phyloP scores from a whole-genome alignment of 2,888 invertebrate species.

The Meghimatium bilineatum region DNA sequence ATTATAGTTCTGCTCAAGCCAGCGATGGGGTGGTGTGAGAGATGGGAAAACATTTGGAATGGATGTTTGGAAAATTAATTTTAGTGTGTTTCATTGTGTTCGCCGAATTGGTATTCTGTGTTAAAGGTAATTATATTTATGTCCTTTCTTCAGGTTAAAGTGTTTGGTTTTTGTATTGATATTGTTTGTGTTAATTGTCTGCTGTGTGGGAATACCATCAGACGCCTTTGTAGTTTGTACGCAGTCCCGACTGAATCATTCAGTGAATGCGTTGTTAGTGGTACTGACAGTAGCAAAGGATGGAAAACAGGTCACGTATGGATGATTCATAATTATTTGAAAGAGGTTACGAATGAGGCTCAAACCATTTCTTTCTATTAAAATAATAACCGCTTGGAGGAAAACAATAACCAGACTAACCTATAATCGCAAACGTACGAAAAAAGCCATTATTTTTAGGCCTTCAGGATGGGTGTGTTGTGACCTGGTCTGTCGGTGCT shows the following conservation, averaged over 20 bases:
- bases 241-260: conserved; percentile 5
- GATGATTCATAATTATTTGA: conserved; percentile 21
- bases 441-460: background rate
- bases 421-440: background rate
- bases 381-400: background rate
- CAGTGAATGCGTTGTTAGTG: conserved; percentile 9
- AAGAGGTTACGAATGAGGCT: background rate
- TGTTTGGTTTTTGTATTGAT: background rate
- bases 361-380: background rate
- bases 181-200: background rate
- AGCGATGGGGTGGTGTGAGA: conserved; percentile 38
- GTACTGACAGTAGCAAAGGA: background rate
- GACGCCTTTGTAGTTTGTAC: conserved; percentile 17
- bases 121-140: conserved; percentile 15
- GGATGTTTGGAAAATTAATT: conserved; percentile 31
- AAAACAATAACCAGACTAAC: background rate
- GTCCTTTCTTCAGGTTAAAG: background rate
- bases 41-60: conserved; percentile 32
- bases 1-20: conserved; percentile 3
- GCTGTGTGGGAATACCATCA: conserved; percentile 21
- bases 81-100: conserved; percentile 4
- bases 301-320: conserved; percentile 19
- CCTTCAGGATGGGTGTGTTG: background rate
- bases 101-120: background rate
- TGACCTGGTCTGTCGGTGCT: too few species aligned